phyloP scores from a whole-genome alignment of 2,113 vertebrate species.

The Zeus faber region DNA sequence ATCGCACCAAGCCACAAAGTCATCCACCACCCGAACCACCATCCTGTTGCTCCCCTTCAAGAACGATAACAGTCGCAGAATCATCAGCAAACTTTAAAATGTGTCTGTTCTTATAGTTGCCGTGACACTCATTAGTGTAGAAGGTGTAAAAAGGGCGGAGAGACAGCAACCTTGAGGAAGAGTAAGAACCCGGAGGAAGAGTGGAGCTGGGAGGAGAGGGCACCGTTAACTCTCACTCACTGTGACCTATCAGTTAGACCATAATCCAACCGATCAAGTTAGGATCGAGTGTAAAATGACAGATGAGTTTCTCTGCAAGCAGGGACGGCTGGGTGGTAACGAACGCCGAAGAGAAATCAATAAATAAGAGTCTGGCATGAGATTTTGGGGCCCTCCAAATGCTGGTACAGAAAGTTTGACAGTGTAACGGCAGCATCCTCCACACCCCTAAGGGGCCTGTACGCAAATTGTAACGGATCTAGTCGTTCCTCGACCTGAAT shows the following conservation, averaged over 20 bases:
- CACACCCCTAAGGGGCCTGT: constrained; percentile 2
- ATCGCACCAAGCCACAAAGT: background rate
- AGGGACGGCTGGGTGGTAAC: background rate
- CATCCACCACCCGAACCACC: background rate
- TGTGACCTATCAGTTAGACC: background rate
- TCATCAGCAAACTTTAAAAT: constrained; percentile 1
- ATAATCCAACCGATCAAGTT: too few species aligned
- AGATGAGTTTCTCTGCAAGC: background rate
- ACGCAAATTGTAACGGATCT: constrained; percentile 16
- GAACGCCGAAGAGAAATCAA: constrained; percentile 1
- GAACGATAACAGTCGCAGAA: background rate
- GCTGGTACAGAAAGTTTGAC: constrained; percentile 9
- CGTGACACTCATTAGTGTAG: background rate
- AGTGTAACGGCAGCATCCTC: constrained; percentile 3
- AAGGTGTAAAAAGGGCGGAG: background rate
- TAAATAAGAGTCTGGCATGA: background rate
- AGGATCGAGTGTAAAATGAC: too few species aligned
- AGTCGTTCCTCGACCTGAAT: background rate
- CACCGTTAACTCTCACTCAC: background rate
- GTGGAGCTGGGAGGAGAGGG: too few species aligned
- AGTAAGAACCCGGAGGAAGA: background rate
- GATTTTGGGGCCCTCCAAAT: background rate
- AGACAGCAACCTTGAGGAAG: background rate
- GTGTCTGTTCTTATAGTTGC: background rate
- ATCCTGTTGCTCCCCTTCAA: background rate